phyloP scores from a whole-genome alignment of 2,888 invertebrate genomes.

The Antheraea assamensis region DNA sequence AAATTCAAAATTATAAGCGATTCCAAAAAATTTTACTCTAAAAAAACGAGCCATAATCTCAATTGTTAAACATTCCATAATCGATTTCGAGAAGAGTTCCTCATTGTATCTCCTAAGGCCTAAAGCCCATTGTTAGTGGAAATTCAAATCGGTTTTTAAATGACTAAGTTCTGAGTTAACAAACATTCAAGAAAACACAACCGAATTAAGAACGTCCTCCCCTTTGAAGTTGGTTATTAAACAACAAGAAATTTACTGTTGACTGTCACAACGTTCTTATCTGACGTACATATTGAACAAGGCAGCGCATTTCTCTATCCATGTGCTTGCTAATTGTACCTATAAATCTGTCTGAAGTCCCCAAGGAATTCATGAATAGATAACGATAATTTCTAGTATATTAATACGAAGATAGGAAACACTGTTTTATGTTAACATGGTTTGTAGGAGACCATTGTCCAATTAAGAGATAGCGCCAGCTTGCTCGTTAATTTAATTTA shows the following conservation, averaged over 20 bases:
- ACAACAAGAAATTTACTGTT: conserved; percentile 21
- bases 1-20: too few relatives aligned
- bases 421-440: conserved; percentile 6
- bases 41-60: too few relatives aligned
- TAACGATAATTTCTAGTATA: conserved; percentile 11
- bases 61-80: too few relatives aligned
- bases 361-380: conserved; percentile 14
- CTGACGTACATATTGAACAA: conserved; percentile 27
- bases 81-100: too few relatives aligned
- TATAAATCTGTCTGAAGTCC: conserved; percentile 9
- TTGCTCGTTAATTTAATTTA: neutral
- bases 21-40: too few relatives aligned
- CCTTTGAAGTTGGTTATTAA: neutral
- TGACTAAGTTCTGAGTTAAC: too few relatives aligned
- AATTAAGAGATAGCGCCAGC: conserved; percentile 4
- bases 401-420: conserved; percentile 7
- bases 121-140: too few relatives aligned
- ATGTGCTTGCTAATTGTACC: conserved; percentile 8
- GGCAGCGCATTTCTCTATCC: conserved; percentile 11
- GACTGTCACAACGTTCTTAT: conserved; percentile 22
- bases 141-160: too few relatives aligned
- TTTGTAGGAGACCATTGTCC: conserved; percentile 1
- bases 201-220: too few relatives aligned
- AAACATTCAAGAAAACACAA: too few relatives aligned
- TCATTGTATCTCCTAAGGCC: too few relatives aligned